A percentile compares a stretch with the other conserved stretches of the same genome.
Evolutionary conservation across 2,888 invertebrate species (phyloP).

Genomic region (Camptogramma bilineatum): DNA sequence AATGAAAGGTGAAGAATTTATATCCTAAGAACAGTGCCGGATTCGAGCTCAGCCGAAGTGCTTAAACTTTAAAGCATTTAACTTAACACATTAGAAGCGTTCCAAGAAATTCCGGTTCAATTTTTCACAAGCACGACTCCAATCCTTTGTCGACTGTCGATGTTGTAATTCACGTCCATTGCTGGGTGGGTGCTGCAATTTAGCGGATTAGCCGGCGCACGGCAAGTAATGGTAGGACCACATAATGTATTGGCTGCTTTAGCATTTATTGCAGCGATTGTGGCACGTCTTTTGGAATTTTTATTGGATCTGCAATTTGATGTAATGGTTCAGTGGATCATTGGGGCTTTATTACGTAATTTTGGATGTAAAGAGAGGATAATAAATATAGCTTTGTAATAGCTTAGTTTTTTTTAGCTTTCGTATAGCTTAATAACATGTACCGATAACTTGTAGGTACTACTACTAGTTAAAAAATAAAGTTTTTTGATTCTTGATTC

Average conservation of each 20-base stretch:
- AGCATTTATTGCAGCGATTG: slow-evolving; percentile 42
- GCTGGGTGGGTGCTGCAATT: slow-evolving; percentile 42
- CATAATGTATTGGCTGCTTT: slow-evolving; percentile 41
- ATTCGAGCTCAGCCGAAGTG: slow-evolving; percentile 15
- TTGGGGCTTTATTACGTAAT: background rate
- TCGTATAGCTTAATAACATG: no score
- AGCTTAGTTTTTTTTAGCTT: no score
- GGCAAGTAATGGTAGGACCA: slow-evolving; percentile 41
- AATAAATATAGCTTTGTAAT: background rate
- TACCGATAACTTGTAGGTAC: no score
- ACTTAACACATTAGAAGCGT: slow-evolving; percentile 40
- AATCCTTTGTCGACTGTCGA: slow-evolving; percentile 43
- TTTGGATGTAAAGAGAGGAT: background rate
- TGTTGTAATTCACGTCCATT: slow-evolving; percentile 46
- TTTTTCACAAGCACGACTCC: slow-evolving; percentile 41
- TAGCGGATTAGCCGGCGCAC: slow-evolving; percentile 42
- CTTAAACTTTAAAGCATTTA: slow-evolving; percentile 35
- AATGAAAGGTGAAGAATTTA: slow-evolving; percentile 6
- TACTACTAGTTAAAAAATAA: no score
- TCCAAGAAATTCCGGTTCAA: slow-evolving; percentile 40
- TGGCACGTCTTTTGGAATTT: slow-evolving; percentile 32
- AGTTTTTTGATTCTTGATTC: no score
- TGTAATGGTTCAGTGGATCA: slow-evolving; percentile 1
- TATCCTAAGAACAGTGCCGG: slow-evolving; percentile 4
- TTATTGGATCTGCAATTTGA: slow-evolving; percentile 26